These are phyloP conservation scores for Ceuthmochares aereus DNA, from an alignment of 2,113 vertebrate species.

Conservation along the genomic window DNA sequence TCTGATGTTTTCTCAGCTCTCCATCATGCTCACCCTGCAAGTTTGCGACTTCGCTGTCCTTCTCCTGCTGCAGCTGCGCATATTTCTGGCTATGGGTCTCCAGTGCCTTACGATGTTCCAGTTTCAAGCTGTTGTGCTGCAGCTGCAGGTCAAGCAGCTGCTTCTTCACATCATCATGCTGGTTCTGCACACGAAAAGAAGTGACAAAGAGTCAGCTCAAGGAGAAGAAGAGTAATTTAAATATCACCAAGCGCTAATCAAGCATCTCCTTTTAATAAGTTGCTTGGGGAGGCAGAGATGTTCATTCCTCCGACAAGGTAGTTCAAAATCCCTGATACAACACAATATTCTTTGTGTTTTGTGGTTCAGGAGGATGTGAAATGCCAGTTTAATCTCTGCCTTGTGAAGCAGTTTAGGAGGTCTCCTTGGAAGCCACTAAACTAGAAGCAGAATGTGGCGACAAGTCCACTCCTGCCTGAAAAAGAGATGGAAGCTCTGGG, in stretches of 20 bases:
- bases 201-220: neutral
- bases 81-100: slow-evolving; percentile 68
- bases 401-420: neutral
- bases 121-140: slow-evolving; percentile 72
- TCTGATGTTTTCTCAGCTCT: neutral
- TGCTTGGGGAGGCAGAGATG: neutral
- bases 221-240: neutral
- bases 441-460: neutral
- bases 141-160: slow-evolving; percentile 74
- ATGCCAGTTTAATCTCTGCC: neutral
- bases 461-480: neutral
- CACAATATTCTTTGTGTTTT: neutral
- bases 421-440: neutral
- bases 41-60: slow-evolving; percentile 51
- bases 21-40: slow-evolving; percentile 63
- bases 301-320: neutral
- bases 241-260: rapidly evolving
- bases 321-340: neutral
- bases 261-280: neutral
- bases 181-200: slow-evolving; percentile 44
- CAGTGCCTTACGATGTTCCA: slow-evolving; percentile 64
- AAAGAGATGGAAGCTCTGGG: neutral
- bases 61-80: slow-evolving; percentile 67
- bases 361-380: neutral
- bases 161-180: slow-evolving; percentile 76